A percentile compares a stretch with the other conserved stretches of the same genome.
These are phyloP conservation scores for Ctenopoma multispine DNA, from an alignment of 2,797 vertebrate species.

Conservation along the genomic window DNA sequence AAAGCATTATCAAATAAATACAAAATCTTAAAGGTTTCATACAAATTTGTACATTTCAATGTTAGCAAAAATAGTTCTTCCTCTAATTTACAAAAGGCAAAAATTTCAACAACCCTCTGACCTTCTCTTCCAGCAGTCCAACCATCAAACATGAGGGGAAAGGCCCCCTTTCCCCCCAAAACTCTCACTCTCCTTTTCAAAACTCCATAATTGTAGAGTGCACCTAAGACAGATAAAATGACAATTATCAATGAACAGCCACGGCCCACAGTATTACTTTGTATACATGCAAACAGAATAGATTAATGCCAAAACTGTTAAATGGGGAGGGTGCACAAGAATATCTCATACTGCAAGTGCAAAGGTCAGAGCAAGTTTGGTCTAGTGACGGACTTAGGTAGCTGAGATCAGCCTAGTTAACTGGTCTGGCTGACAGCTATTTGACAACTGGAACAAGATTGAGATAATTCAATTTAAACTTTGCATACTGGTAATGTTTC, in stretches of 20 bases:
- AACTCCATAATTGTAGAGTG: constrained; percentile 97
- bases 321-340: not conserved
- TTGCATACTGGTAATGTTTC: not conserved
- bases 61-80: constrained; percentile 82
- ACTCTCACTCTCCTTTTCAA: constrained; percentile 80
- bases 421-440: not conserved
- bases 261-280: not conserved
- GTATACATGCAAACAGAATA: not conserved
- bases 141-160: constrained; percentile 88
- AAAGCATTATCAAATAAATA: constrained; percentile 81
- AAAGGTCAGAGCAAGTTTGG: constrained; percentile 21
- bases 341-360: not conserved
- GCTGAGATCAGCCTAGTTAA: constrained; percentile 19
- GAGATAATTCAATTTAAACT: not conserved
- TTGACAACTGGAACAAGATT: not conserved
- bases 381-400: not conserved
- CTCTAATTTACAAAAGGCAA: constrained; percentile 82
- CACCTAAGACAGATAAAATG: constrained; percentile 78
- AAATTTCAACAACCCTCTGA: constrained; percentile 75
- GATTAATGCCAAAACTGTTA: not conserved
- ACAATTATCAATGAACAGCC: not conserved
- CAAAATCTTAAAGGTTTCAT: constrained; percentile 65
- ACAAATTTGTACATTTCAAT: constrained; percentile 70
- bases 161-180: constrained; percentile 86
- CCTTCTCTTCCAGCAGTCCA: constrained; percentile 79